phyloP scores from a whole-genome alignment of 2,888 invertebrate genomes.

The Archips crataeganus region DNA sequence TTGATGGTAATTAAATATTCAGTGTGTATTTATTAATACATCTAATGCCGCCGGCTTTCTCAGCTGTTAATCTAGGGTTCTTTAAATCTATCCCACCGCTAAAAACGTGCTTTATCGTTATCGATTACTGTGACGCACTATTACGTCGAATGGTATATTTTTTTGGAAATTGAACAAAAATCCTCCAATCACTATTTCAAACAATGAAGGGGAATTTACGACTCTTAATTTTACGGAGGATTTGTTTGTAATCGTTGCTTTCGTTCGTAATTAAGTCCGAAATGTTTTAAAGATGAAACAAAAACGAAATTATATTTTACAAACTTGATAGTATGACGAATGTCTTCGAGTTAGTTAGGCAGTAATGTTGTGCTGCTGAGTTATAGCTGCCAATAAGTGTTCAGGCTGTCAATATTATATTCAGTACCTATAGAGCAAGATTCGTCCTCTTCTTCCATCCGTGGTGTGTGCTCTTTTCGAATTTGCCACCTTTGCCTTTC shows the following conservation, averaged over 20 bases:
- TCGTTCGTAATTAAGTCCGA: not conserved
- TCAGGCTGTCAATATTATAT: too few relatives aligned
- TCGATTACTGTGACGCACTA: not conserved
- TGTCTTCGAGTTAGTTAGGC: not conserved
- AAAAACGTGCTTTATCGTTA: constrained; percentile 2
- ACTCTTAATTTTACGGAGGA: constrained; percentile 23
- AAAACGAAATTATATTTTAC: not conserved
- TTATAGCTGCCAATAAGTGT: too few relatives aligned
- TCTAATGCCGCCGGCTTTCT: not conserved
- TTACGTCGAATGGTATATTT: not conserved
- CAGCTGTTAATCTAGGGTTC: not conserved
- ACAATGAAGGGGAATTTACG: constrained; percentile 17
- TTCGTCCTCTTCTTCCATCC: too few relatives aligned
- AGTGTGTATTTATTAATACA: constrained; percentile 14
- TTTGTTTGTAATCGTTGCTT: constrained; percentile 4
- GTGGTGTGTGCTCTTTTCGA: too few relatives aligned
- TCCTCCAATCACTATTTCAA: constrained; percentile 8
- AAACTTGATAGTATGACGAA: not conserved
- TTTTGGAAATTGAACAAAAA: not conserved
- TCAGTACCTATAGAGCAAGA: too few relatives aligned
- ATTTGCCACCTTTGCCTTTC: too few relatives aligned
- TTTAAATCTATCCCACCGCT: constrained; percentile 30
- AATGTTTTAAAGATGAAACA: constrained; percentile 1
- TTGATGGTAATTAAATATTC: constrained; percentile 13
- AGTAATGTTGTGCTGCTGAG: too few relatives aligned